A percentile compares a stretch with the other conserved stretches of the same genome.
Evolutionary conservation across 2,797 vertebrate species (phyloP).

Genomic region (Dallia pectoralis): DNA sequence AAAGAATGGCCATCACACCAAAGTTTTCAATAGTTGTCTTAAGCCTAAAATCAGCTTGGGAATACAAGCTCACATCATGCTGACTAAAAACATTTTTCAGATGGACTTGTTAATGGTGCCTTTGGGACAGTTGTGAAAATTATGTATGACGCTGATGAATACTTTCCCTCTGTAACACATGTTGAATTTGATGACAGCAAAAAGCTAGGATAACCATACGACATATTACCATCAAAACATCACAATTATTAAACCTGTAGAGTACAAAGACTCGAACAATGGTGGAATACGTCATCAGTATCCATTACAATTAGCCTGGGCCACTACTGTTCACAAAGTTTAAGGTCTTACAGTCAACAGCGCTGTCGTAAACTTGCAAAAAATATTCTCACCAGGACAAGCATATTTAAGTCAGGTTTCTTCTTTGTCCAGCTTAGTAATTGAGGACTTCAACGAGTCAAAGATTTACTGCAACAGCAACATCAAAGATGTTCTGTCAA

Average conservation of each 20-base stretch:
- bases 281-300: no score
- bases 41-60: constrained; percentile 9
- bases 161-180: constrained; percentile 5
- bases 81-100: constrained; percentile 32
- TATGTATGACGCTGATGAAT: not conserved
- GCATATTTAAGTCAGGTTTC: no score
- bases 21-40: constrained; percentile 26
- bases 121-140: constrained; percentile 22
- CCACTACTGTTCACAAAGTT: no score
- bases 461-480: no score
- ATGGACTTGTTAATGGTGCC: constrained; percentile 27
- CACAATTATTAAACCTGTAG: constrained; percentile 14
- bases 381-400: no score
- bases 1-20: constrained; percentile 4
- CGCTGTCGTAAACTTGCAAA: no score
- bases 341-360: no score
- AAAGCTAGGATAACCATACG: not conserved
- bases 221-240: not conserved
- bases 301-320: no score
- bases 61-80: constrained; percentile 23
- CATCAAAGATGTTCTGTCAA: no score
- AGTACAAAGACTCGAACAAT: constrained; percentile 9
- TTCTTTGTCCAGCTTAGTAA: no score
- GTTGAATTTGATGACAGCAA: constrained; percentile 12
- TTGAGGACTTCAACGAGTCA: no score